These are phyloP conservation scores for Anniella stebbinsi DNA, from an alignment of 2,797 vertebrate species.

Conservation along the genomic window DNA sequence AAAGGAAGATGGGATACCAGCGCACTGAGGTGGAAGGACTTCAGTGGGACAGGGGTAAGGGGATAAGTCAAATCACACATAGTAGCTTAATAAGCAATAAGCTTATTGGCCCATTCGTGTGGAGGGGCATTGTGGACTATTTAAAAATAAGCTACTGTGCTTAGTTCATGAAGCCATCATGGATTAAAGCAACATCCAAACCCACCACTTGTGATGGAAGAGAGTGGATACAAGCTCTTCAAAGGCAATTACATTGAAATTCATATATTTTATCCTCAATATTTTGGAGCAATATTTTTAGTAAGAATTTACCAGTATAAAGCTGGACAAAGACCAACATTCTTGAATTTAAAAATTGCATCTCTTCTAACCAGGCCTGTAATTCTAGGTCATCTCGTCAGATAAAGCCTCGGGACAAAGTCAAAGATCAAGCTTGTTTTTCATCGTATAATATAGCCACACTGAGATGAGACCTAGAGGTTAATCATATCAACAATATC, in stretches of 20 bases:
- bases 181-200: no score
- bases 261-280: conserved; percentile 34
- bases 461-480: conserved; percentile 62
- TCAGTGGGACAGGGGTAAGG: no score
- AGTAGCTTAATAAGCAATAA: no score
- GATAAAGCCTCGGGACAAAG: conserved; percentile 67
- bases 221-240: conserved; percentile 15
- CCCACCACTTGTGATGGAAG: not conserved
- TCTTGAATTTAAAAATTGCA: conserved; percentile 53
- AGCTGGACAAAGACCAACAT: conserved; percentile 39
- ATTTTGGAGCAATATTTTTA: conserved; percentile 45
- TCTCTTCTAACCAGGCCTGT: conserved; percentile 49
- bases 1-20: no score
- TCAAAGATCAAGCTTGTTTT: conserved; percentile 72
- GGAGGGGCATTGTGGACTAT: no score
- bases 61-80: no score
- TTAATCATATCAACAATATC: conserved; percentile 69
- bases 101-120: no score
- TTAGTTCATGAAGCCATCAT: no score
- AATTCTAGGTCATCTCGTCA: conserved; percentile 70
- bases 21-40: no score
- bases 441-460: conserved; percentile 56
- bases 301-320: conserved; percentile 42
- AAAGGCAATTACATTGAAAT: conserved; percentile 36
- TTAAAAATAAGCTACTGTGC: no score